Evolutionary conservation across 1,140 invertebrate genomes (phyloP).

Genomic region (Drosophila auraria): DNA sequence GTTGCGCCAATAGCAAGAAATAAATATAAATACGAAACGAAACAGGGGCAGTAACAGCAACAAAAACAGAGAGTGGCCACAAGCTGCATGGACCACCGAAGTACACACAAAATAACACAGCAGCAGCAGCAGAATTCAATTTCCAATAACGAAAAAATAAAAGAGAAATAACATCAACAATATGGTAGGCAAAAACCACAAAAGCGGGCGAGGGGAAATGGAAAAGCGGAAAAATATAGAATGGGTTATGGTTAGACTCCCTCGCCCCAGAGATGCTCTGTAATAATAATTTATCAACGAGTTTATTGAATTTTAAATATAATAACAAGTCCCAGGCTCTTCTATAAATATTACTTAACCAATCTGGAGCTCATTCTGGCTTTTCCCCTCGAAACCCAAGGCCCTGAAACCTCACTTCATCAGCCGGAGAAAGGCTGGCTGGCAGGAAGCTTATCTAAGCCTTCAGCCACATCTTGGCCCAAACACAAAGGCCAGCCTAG

Average conservation of each 20-base stretch:
- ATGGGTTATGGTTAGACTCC: not conserved
- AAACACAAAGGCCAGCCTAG: conserved; percentile 32
- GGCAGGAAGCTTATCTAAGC: conserved; percentile 44
- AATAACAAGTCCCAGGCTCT: not conserved
- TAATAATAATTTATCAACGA: not conserved
- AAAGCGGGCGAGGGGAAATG: conserved; percentile 35
- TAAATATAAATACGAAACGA: conserved; percentile 30
- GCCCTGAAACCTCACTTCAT: conserved; percentile 48
- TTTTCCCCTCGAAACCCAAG: conserved; percentile 11
- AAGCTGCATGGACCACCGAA: conserved; percentile 49
- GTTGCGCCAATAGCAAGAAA: conserved; percentile 53
- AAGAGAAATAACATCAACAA: conserved; percentile 44
- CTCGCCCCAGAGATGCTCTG: conserved; percentile 19
- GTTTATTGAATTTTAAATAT: not conserved
- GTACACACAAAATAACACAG: conserved; percentile 13
- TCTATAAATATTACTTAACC: conserved; percentile 39
- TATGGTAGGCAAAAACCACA: conserved; percentile 61
- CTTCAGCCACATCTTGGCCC: conserved; percentile 48
- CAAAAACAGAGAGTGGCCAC: conserved; percentile 26
- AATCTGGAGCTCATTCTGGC: conserved; percentile 25
- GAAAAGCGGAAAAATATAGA: conserved; percentile 1
- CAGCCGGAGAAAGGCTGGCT: conserved; percentile 14
- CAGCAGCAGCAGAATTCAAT: conserved; percentile 57
- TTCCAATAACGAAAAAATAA: conserved; percentile 69
- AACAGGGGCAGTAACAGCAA: conserved; percentile 5